A percentile compares a stretch with the other conserved stretches of the same genome.
These are phyloP conservation scores for Poeciliopsis presidionis DNA, from an alignment of 2,797 vertebrate genomes.

Conservation along the genomic window DNA sequence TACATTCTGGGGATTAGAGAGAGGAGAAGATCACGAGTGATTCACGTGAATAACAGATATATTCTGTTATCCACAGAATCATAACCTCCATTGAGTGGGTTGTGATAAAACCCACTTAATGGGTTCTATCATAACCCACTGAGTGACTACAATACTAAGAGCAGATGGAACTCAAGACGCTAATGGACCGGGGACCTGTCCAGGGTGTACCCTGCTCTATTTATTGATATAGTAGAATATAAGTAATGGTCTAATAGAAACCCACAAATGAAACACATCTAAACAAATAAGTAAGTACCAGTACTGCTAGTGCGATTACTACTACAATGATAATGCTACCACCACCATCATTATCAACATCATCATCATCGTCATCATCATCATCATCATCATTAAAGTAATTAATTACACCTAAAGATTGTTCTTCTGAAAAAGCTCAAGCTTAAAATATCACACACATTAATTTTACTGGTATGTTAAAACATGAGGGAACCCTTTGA, in stretches of 20 bases:
- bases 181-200: neutral
- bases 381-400: too few relatives aligned
- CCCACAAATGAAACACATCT: neutral
- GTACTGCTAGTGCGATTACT: neutral
- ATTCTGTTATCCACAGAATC: too few relatives aligned
- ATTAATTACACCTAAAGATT: neutral
- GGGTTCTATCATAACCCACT: neutral
- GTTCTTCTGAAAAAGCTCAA: neutral
- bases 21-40: constrained; percentile 64
- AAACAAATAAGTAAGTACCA: neutral
- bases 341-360: too few relatives aligned
- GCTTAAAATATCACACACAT: neutral
- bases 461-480: neutral
- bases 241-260: neutral
- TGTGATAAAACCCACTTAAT: too few relatives aligned
- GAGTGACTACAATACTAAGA: neutral
- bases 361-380: too few relatives aligned
- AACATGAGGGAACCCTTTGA: neutral
- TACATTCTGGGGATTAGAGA: constrained; percentile 69
- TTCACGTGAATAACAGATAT: constrained; percentile 71
- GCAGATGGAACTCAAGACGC: neutral
- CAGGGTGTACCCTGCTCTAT: neutral
- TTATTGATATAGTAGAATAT: neutral
- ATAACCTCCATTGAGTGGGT: too few relatives aligned
- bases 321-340: neutral